Percentiles rank a stretch among this genome's conserved stretches.
Conservation (phyloP, 2,888 invertebrate species). For the Andrena hattorfiana region DNA sequence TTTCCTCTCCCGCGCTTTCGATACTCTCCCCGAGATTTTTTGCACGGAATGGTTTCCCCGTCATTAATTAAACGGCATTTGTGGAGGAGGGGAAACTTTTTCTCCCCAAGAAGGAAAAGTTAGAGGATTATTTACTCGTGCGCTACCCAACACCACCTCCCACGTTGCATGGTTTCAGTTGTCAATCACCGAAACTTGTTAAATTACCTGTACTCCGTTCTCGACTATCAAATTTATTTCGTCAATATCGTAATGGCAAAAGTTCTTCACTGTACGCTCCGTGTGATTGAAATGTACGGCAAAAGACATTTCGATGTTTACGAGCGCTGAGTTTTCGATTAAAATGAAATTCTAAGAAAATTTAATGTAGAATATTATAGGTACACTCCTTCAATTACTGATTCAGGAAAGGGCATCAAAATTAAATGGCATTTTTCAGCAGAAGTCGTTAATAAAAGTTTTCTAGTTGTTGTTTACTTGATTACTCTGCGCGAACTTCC, state of each 20-base stretch:
- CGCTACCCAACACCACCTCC: constrained; percentile 20
- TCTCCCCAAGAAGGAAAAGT: constrained; percentile 53
- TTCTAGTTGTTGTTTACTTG: too few relatives aligned
- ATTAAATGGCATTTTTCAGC: too few relatives aligned
- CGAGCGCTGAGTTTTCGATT: not conserved
- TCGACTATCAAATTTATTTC: constrained; percentile 50
- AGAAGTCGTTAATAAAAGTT: too few relatives aligned
- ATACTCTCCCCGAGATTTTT: constrained; percentile 26
- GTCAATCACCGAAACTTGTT: constrained; percentile 66
- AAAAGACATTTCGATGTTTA: too few relatives aligned
- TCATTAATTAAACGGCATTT: constrained; percentile 64
- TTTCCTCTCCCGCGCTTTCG: constrained; percentile 12
- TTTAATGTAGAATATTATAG: too few relatives aligned
- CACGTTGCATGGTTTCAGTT: constrained; percentile 39
- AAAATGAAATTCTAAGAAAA: too few relatives aligned
- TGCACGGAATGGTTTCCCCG: not conserved
- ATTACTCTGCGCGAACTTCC: too few relatives aligned
- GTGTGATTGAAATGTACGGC: constrained; percentile 13
- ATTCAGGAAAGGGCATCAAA: too few relatives aligned
- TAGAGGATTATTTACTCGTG: constrained; percentile 61
- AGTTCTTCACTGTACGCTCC: constrained; percentile 35
- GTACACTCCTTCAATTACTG: too few relatives aligned
- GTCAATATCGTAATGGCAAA: constrained; percentile 31
- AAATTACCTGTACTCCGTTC: constrained; percentile 53
- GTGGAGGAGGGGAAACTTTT: constrained; percentile 42